Evolutionary conservation across 2,113 vertebrate species (phyloP), one percentile per base, ranked within the genome.

Genomic region (Petrocephalus zakoni): DNA sequence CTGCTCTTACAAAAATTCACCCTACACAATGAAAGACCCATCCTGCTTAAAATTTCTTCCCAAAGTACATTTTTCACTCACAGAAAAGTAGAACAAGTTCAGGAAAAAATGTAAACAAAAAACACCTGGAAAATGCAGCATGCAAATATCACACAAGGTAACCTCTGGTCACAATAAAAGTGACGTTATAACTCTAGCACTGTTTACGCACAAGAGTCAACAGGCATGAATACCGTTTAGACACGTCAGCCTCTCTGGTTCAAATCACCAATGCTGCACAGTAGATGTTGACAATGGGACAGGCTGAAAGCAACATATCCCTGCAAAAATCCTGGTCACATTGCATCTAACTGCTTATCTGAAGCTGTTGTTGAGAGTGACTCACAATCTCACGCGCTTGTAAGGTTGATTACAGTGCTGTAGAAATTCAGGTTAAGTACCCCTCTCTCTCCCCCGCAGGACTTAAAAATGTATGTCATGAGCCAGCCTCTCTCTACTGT

Each of bases 1-100:
- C 10, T 6, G 4, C 52, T 89, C 86, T 90, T 90, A 90, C 42
- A 88, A 91, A 89, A 91, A 88, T 83, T 25, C 4, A 34, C 75
- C 22, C 53, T 10, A 37, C 72, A 88, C 29, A 84, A 13, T 34
- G n/a, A 58, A 91, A 90, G 92, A 94, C 91, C 87, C 93, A 93
- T 94, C 92, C 87, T 88, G 89, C 78, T 93, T 92, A 95, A 94
- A 92, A 93, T 90, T 13, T 52, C 15, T 25, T 47, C 81, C 8
- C 22, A n/a, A 47, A n/a, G 21, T 29, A 19, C 75, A 90, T 58
- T 82, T 52, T 89, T 46, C 88, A 83, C 52, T 22, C 17, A 68
- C 9, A 52, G 21, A 75, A 51, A 52, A 53, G 19, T 29, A 6
- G 21, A 37, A n/a, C 11, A 42, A 58, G 7, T 83, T 42, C 0